Evolutionary conservation across 1,140 invertebrate species (phyloP).

Genomic region (Drosophila nigrodunni): DNA sequence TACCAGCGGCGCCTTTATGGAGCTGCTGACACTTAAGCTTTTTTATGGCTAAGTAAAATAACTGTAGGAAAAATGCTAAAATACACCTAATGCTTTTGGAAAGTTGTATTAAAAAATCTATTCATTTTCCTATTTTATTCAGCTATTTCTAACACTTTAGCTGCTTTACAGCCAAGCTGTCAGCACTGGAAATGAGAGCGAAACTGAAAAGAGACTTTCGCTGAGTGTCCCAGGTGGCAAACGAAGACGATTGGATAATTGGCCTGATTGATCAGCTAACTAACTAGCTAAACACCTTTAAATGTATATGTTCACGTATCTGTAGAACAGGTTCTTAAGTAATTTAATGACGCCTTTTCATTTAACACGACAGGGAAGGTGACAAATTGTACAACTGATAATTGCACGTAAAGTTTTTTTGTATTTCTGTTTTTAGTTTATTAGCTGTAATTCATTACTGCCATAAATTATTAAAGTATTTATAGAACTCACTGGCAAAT

Average conservation of each 20-base stretch:
- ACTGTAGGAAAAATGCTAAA: no score
- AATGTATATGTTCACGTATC: not conserved
- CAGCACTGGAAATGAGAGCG: no score
- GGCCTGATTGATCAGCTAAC: constrained; percentile 36
- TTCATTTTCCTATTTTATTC: no score
- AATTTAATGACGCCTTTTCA: constrained; percentile 1
- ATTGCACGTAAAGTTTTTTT: constrained; percentile 13
- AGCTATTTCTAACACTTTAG: no score
- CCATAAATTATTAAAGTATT: constrained; percentile 26
- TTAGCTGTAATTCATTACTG: constrained; percentile 31
- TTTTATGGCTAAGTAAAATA: no score
- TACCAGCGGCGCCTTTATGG: constrained; percentile 13
- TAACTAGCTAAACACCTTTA: constrained; percentile 4
- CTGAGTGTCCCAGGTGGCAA: constrained; percentile 12
- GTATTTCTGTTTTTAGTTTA: constrained; percentile 8
- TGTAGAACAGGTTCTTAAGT: constrained; percentile 2
- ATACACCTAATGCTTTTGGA: no score
- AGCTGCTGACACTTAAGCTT: no score
- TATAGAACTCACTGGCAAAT: constrained; percentile 13
- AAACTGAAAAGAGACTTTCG: not conserved
- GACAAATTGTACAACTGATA: constrained; percentile 23
- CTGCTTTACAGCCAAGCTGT: no score
- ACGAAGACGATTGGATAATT: constrained; percentile 33
- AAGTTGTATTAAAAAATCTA: no score
- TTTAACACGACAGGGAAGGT: constrained; percentile 4